Base-by-base conservation (phyloP, 2,113 vertebrate species). In the Labrus mixtus region DNA sequence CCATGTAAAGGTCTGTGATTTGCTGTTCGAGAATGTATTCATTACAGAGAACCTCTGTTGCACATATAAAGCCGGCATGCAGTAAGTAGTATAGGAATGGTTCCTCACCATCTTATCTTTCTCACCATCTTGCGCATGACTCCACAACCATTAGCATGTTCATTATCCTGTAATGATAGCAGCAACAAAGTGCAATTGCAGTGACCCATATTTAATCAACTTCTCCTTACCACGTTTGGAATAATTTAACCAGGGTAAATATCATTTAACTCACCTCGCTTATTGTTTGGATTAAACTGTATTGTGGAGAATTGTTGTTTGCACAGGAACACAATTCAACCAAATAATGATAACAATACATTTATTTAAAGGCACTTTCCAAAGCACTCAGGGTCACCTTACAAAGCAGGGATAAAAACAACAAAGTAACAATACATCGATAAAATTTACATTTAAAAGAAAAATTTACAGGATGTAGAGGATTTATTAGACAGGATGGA, bases 161-260 rank as follows among this genome's bases (percentile, higher is more conserved):
- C 83, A 90, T 78, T 85, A 79, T 86, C 64, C 58, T 81, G 79
- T 88, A 73, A 84, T 82, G 78, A 84, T 46, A 83, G 48, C 73
- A 41, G 85, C 55, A 70, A 58, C 75, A 76, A 15, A 22, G 61
- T 36, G 59, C 48, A n/a, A 78, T 72, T 72, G 59, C 72, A 79
- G 59, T 76, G 78, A 76, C 79, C 83, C 37, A 4, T 43, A 63
- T 46, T 77, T 76, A 68, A 89, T 72, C 10, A 53, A 77, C 74
- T 70, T 58, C 56, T 39, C 43, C 60, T 71, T 17, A 60, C 25
- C 73, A 55, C 64, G 83, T 65, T 66, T 80, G 33, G 77, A 82
- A 20, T 72, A 20, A 2, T 33, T 82, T 70, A 78, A 54, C 51
- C 17, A n/a, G 16, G 46, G 69, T 64, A 78, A 77, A 74, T 36